phyloP scores from a whole-genome alignment of 2,888 invertebrate species.

The Drosophila multiciliata region DNA sequence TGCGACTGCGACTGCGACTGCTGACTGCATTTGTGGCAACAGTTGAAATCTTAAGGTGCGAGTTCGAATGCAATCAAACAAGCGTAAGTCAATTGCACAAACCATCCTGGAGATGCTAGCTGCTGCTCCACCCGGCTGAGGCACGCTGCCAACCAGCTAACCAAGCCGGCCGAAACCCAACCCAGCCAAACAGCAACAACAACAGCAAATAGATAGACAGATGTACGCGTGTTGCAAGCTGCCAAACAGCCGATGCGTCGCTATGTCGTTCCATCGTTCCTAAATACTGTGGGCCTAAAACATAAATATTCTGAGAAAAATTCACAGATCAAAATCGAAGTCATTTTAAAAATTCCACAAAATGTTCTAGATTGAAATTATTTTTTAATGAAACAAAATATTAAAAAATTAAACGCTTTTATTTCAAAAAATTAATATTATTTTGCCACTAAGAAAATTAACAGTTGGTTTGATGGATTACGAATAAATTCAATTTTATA shows the following conservation, averaged over 20 bases:
- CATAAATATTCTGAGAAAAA: neutral
- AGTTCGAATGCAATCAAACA: slow-evolving; percentile 80
- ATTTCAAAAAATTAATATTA: neutral
- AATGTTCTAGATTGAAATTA: neutral
- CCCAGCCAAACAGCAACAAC: slow-evolving; percentile 14
- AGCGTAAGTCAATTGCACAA: slow-evolving; percentile 74
- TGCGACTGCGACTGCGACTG: slow-evolving; percentile 11
- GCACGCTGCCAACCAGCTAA: slow-evolving; percentile 31
- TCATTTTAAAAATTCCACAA: neutral
- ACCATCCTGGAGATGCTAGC: slow-evolving; percentile 49
- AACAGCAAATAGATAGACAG: slow-evolving; percentile 69
- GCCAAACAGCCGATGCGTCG: slow-evolving; percentile 58
- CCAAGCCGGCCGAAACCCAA: slow-evolving; percentile 13
- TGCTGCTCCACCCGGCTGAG: slow-evolving; percentile 38
- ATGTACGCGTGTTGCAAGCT: slow-evolving; percentile 69
- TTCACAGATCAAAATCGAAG: neutral
- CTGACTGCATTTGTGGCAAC: slow-evolving; percentile 39
- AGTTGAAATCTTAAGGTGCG: slow-evolving; percentile 69
- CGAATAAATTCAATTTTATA: neutral
- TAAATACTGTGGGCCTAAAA: slow-evolving; percentile 36
- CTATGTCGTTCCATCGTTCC: slow-evolving; percentile 45
- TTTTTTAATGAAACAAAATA: neutral
- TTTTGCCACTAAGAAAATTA: neutral
- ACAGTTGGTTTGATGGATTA: no score
- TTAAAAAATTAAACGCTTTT: neutral